These are phyloP conservation scores for Coelinius sp. DNA, from an alignment of 2,888 invertebrate genomes.

Conservation along the genomic window DNA sequence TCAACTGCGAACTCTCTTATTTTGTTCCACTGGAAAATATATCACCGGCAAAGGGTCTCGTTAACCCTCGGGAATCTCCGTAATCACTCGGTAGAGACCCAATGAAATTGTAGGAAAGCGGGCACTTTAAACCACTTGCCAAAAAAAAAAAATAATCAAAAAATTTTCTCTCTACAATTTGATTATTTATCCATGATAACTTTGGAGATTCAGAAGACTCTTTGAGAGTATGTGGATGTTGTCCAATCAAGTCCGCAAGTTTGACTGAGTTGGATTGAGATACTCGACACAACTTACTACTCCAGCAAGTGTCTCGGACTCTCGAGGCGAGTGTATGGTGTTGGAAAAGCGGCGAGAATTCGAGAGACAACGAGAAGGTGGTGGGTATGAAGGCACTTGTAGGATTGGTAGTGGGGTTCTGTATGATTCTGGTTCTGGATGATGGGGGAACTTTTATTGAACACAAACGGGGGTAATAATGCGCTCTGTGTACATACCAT, in stretches of 20 bases:
- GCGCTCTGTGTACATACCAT: slow-evolving; percentile 40
- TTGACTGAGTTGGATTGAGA: neutral
- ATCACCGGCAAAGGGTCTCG: neutral
- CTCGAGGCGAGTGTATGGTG: neutral
- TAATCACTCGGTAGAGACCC: neutral
- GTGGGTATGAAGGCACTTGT: no score
- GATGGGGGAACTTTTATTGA: slow-evolving; percentile 44
- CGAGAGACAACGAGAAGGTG: neutral
- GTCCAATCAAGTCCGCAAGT: neutral
- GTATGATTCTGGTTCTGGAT: slow-evolving; percentile 21
- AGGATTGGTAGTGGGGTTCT: neutral
- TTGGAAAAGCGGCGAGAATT: neutral
- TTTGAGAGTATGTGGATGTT: neutral
- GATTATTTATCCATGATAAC: no score
- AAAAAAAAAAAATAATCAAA: neutral
- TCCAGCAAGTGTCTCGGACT: neutral
- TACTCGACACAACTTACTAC: neutral
- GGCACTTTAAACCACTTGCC: slow-evolving; percentile 1
- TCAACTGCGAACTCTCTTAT: slow-evolving; percentile 3
- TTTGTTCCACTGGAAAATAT: slow-evolving; percentile 6
- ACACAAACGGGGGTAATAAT: slow-evolving; percentile 41
- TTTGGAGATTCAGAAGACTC: no score
- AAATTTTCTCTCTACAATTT: no score
- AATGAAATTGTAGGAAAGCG: neutral
- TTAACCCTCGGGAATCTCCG: neutral